Evolutionary conservation across 2,888 invertebrate species (phyloP), one percentile per base, ranked within the genome.

Genomic region (Apocheima hispidaria): DNA sequence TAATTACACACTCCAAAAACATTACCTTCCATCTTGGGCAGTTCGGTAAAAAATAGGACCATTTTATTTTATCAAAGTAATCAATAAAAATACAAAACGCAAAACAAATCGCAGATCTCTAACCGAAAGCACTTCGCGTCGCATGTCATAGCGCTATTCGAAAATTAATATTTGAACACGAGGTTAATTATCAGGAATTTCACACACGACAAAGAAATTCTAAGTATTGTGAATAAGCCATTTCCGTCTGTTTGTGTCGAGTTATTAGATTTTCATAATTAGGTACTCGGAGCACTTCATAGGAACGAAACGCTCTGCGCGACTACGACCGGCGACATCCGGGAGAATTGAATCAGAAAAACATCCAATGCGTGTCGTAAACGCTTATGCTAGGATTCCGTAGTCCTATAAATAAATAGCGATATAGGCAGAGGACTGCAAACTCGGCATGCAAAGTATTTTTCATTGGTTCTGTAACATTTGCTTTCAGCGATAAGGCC

Each of bases 101-200:
- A 30, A 46, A 20, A 30, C 2, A 4, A 10, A 14, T 18, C 16
- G 5, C 21, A 35, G 41, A 51, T 44, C 51, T 52, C 44, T 28
- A 58, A 38, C 10, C 10, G 21, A 38, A 33, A 18, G 30, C 5
- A 49, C 4, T 5, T 63, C 61, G n/a, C 30, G 40, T 74, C 10
- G 73, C 74, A 63, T 74, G 74, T 46, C 36, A 51, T 26, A 1
- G 0, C 18, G 46, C 38, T 60, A 49, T 73, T 54, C 35, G n/a
- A 28, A 16, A 54, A 59, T 57, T 23, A 61, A 63, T 67, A 63
- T 63, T 67, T 46, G 33, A 57, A 40, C 64, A 41, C 43, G 26
- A 41, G 21, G 59, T 23, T 66, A 61, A 59, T 61, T 60, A 55
- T 43, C 23, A 21, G 38, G 52, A 44, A 55, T 58, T 48, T 61